Evolutionary conservation across 2,888 invertebrate species (phyloP), one percentile per base, ranked within the genome.

Genomic region (Drosophila atripex): DNA sequence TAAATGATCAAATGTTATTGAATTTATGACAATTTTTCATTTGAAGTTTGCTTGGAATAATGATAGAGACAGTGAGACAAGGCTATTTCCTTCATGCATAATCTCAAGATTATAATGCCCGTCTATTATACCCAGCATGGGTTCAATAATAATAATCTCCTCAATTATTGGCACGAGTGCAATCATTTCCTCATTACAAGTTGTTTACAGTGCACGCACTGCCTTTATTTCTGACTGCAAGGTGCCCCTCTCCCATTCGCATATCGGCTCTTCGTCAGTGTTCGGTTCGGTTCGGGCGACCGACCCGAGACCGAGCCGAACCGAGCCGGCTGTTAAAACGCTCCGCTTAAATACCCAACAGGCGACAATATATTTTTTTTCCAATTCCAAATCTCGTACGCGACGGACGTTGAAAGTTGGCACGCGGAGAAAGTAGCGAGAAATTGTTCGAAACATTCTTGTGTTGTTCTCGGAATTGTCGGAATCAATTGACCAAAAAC

Each of bases 391-490:
- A 35, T 35, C 35, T 35, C 35, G 35, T n/a, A 35, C 35, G 35
- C 35, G 35, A 35, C 35, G 35, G 35, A 35, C 35, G 35, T 35
- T 7, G 35, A 35, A 35, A n/a, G 14, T 35, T 35, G 35, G n/a
- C 1, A 6, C 21, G 35, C 35, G 35, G 35, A 35, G 35, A 35
- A 35, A 35, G 35, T n/a, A 14, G 6, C 35, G 35, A 7, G 35
- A 35, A 35, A 35, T 35, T n/a, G 35, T 35, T 35, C 35, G 35
- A 35, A 35, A 35, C n/a, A 35, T 35, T 35, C 35, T 35, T 35
- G 35, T 28, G 28, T 28, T 28, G 2, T 9, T 9, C 9, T 35
- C 35, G 35, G 35, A 14, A 14, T 32, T 28, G 28, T 28, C 28
- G 28, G 28, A 28, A 9, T 28, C 28, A 28, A 28, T 28, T 28